Conservation (phyloP, 1,140 invertebrate genomes). For the Anagrus nilaparvatae region DNA sequence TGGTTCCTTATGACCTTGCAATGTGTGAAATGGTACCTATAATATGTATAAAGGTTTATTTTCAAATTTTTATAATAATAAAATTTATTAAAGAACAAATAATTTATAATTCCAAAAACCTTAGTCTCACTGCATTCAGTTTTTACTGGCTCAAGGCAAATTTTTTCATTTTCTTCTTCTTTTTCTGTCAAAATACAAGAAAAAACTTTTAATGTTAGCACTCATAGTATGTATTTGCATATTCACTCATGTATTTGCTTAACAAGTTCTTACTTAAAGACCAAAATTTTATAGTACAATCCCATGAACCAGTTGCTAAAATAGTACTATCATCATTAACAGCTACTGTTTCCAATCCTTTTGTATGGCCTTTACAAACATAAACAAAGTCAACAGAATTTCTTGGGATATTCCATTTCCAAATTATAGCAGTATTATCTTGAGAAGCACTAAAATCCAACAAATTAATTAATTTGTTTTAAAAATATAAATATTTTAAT, state of each 20-base stretch:
- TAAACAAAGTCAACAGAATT: slow-evolving; percentile 72
- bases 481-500: slow-evolving; percentile 10
- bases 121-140: slow-evolving; percentile 28
- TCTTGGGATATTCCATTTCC: slow-evolving; percentile 69
- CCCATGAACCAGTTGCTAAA: slow-evolving; percentile 86
- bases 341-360: slow-evolving; percentile 74
- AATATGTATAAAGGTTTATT: background rate
- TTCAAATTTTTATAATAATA: background rate
- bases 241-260: too few species aligned
- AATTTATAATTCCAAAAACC: slow-evolving; percentile 16
- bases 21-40: slow-evolving; percentile 74
- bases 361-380: slow-evolving; percentile 76
- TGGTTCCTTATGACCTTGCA: slow-evolving; percentile 86
- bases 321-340: slow-evolving; percentile 52
- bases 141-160: slow-evolving; percentile 38
- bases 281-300: slow-evolving; percentile 71
- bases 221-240: too few species aligned
- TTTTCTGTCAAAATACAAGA: slow-evolving; percentile 25
- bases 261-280: slow-evolving; percentile 46
- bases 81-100: background rate
- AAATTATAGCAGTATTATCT: slow-evolving; percentile 84
- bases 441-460: slow-evolving; percentile 62
- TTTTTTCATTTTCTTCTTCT: slow-evolving; percentile 35
- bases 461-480: slow-evolving; percentile 8
- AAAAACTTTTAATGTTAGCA: too few species aligned